phyloP scores from a whole-genome alignment of 1,140 invertebrate genomes.

The Drosophila athabasca region DNA sequence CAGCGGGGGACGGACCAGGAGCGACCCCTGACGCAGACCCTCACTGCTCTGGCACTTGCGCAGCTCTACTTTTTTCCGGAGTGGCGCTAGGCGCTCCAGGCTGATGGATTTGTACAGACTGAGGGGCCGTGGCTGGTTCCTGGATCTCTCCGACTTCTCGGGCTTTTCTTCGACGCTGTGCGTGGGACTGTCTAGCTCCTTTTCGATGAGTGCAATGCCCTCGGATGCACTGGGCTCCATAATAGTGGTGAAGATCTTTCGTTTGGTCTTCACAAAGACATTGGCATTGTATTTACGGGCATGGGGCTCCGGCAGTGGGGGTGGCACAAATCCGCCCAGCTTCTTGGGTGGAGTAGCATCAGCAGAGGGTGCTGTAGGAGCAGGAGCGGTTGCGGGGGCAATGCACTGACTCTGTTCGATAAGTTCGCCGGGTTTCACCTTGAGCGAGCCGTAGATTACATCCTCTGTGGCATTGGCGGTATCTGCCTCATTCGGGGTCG shows the following conservation, averaged over 20 bases:
- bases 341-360: slow-evolving; percentile 11
- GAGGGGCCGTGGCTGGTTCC: slow-evolving; percentile 28
- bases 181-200: slow-evolving; percentile 64
- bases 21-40: slow-evolving; percentile 13
- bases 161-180: slow-evolving; percentile 37
- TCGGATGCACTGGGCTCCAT: slow-evolving; percentile 61
- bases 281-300: slow-evolving; percentile 83
- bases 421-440: slow-evolving; percentile 78
- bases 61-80: slow-evolving; percentile 33
- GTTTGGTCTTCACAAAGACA: slow-evolving; percentile 90
- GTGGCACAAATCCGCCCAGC: slow-evolving; percentile 54
- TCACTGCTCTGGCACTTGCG: slow-evolving; percentile 61
- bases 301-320: slow-evolving; percentile 75
- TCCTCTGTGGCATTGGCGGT: slow-evolving; percentile 42
- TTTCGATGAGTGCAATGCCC: slow-evolving; percentile 66
- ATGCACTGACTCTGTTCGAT: slow-evolving; percentile 75
- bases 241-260: slow-evolving; percentile 90
- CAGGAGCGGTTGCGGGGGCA: slow-evolving; percentile 14
- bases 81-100: slow-evolving; percentile 41
- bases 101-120: slow-evolving; percentile 63
- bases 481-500: slow-evolving; percentile 20
- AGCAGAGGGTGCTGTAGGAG: neutral
- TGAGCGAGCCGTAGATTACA: slow-evolving; percentile 65
- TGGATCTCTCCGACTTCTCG: neutral
- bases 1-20: slow-evolving; percentile 53